Base-by-base conservation (phyloP, 64 coral and sea anemone species). In the Anthopleura sola region DNA sequence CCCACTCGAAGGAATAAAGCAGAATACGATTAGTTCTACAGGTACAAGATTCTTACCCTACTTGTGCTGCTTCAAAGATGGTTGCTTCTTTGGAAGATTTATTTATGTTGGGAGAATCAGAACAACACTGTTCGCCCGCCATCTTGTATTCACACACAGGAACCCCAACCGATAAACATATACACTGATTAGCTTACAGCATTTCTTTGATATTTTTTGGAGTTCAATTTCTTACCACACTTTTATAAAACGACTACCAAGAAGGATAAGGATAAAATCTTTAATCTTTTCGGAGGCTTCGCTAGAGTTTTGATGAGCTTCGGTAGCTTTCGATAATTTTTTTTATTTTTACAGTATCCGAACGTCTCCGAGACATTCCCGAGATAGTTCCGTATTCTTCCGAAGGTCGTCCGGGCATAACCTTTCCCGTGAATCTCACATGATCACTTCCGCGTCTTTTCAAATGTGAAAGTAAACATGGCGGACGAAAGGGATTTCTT, bases 41-140 rank as follows among this genome's bases (percentile, higher is more conserved):
- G 26, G 6, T 11, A 10, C 9, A 11, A 26, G 6, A 20, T 48
- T 69, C 95, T 89, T 84, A 98, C 95, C 95, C 95, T 31, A 85
- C 40, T 86, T 94, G 86, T 49, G 86, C 68, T 81, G 95, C 95
- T 80, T 91, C 88, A 79, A 91, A 98, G 28, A 98, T 98, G 49
- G 93, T 88, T 55, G 91, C 31, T 82, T 91, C 86, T 79, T 91
- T 85, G 26, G 84, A 74, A 29, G 86, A 28, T 34, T 87, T 82
- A 49, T 21, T 86, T 47, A 31, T 46, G 75, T 86, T 33, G 2
- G n/a, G 29, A 79, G 76, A 79, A 79, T 48, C 44, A 10, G 76
- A 79, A 39, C 76, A 79, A 37, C 76, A 79, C 21, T 87, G 37
- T 76, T 91, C 93, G 3, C 88, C 93, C 89, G 93, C 89, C 93